Evolutionary conservation across 2,113 vertebrate species (phyloP), one percentile per base, ranked within the genome.

Genomic region (Murina feae): DNA sequence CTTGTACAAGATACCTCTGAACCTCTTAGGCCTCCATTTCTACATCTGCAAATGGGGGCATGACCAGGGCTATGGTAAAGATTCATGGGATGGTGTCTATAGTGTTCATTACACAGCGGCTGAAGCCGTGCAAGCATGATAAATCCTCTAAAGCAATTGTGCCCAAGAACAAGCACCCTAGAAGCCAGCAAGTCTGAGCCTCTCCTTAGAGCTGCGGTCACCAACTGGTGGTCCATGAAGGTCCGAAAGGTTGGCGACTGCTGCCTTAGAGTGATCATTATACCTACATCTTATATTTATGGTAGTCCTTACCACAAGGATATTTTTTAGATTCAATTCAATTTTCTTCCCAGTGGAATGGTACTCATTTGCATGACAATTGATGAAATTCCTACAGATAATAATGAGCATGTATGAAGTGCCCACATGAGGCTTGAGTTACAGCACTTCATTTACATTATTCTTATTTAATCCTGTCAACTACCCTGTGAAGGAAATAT

Each of bases 321-420:
- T 90, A n/a, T 89, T 79, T 92, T 89, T 86, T 9, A 93, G 69
- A 55, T 30, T 44, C 76, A 82, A 44, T 30, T 47, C 32, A 72
- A 39, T 42, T 32, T 44, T 66, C 75, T 65, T 47, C 47, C 28
- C 74, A 4, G 12, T 14, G 23, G 55, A 66, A 60, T 0, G 32
- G 7, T n/a, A 30, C 39, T 42, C 37, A 42, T 32, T 60, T 32
- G 5, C n/a, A 66, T 47, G 49, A 75, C 30, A 53, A 65, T 75
- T 60, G 66, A 80, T 37, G 23, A 89, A 60, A 89, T 63, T 53
- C 14, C 49, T 78, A 14, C 0, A 42, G 51, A 72, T 21, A 76
- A 63, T 23, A 37, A 87, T 6, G 35, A 91, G 51, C 44, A 82
- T 86, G 51, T 9, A 35, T 25, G 21, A 89, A 86, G 49, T 12